Evolutionary conservation across 2,888 invertebrate genomes (phyloP).

Genomic region (Cremastinae sp.): DNA sequence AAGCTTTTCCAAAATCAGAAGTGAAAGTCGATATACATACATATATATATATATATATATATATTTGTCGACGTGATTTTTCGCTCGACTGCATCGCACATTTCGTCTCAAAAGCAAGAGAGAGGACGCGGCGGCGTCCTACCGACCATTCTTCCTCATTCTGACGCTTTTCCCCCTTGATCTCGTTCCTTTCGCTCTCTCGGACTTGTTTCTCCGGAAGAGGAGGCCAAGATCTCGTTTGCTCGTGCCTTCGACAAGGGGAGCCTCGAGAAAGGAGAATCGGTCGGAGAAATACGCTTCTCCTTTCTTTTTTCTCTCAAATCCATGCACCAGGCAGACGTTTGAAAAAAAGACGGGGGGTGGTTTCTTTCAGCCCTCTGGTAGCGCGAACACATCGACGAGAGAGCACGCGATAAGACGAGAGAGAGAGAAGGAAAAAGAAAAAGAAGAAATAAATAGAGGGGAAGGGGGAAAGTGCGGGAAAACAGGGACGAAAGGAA

Average conservation of each 20-base stretch:
- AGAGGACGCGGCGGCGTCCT: slow-evolving; percentile 1
- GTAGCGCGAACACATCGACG: slow-evolving; percentile 20
- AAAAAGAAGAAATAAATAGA: slow-evolving; percentile 8
- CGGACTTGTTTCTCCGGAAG: slow-evolving; percentile 41
- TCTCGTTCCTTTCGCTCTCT: slow-evolving; percentile 43
- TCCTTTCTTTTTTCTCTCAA: slow-evolving; percentile 48
- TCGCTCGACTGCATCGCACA: slow-evolving; percentile 55
- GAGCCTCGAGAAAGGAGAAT: slow-evolving; percentile 10
- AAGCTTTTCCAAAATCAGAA: slow-evolving; percentile 38
- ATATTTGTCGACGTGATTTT: slow-evolving; percentile 47
- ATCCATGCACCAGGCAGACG: slow-evolving; percentile 55
- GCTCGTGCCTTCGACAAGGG: slow-evolving; percentile 17
- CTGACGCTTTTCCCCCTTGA: slow-evolving; percentile 19
- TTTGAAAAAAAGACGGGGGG: slow-evolving; percentile 19
- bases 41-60: no score
- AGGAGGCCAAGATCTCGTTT: slow-evolving; percentile 54
- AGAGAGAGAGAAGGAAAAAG: slow-evolving; percentile 20
- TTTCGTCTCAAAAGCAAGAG: slow-evolving; percentile 27
- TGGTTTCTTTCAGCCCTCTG: slow-evolving; percentile 50
- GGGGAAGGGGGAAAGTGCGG: slow-evolving; percentile 24
- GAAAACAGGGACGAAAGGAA: slow-evolving; percentile 45
- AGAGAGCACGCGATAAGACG: slow-evolving; percentile 28
- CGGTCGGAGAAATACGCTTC: slow-evolving; percentile 38
- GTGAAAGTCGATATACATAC: slow-evolving; percentile 46
- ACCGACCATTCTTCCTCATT: slow-evolving; percentile 21